Percentiles rank a stretch among this genome's conserved stretches.
These are phyloP conservation scores for Lepisosteus oculatus DNA, from an alignment of 2,113 vertebrate species.

Conservation along the genomic window DNA sequence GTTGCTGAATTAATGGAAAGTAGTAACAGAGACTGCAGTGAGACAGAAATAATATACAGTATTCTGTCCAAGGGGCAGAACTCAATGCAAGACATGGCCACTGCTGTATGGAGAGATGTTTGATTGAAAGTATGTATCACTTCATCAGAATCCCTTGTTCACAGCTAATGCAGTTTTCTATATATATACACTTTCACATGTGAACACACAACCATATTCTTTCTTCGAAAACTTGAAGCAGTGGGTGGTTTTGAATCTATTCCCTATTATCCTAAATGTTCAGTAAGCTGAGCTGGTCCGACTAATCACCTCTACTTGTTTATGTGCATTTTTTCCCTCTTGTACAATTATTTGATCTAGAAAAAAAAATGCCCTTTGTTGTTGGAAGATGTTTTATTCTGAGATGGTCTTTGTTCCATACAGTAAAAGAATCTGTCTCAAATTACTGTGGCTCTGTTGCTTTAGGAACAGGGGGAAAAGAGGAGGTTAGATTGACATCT, in stretches of 20 bases:
- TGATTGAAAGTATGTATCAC: too few relatives aligned
- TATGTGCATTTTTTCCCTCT: constrained; percentile 38
- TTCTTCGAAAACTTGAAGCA: too few relatives aligned
- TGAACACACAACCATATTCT: too few relatives aligned
- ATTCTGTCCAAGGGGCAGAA: too few relatives aligned
- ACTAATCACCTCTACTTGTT: constrained; percentile 38
- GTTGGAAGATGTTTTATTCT: constrained; percentile 83
- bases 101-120: too few relatives aligned
- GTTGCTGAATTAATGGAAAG: too few relatives aligned
- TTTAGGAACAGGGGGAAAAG: constrained; percentile 73
- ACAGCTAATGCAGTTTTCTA: too few relatives aligned
- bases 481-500: constrained; percentile 81
- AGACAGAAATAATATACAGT: too few relatives aligned
- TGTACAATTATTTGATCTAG: constrained; percentile 33
- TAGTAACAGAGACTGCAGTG: too few relatives aligned
- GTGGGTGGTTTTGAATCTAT: background rate
- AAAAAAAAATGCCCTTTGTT: constrained; percentile 49
- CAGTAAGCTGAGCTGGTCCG: background rate
- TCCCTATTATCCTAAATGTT: constrained; percentile 1
- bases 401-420: constrained; percentile 82
- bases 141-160: too few relatives aligned
- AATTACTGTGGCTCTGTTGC: constrained; percentile 81
- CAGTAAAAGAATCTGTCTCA: constrained; percentile 84
- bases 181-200: too few relatives aligned
- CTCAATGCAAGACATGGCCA: too few relatives aligned